A percentile compares a stretch with the other conserved stretches of the same genome.
phyloP scores from a whole-genome alignment of 2,888 invertebrate species.

The Caenorhabditis becei region DNA sequence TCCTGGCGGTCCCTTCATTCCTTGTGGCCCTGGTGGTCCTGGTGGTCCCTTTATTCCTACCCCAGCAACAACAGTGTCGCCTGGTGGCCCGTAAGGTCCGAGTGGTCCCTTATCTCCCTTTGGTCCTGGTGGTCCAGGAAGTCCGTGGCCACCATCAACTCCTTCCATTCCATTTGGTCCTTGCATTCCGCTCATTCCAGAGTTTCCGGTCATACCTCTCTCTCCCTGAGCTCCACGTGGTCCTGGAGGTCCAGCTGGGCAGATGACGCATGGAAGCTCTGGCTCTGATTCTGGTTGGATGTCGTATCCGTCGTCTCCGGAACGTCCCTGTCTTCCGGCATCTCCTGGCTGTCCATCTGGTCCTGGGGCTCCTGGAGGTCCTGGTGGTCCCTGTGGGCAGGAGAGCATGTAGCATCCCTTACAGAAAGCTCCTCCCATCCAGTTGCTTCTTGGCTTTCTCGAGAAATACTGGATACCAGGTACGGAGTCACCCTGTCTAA shows the following conservation, averaged over 20 bases:
- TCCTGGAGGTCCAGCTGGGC: constrained; percentile 81
- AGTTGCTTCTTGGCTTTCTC: constrained; percentile 66
- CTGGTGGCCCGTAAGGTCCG: constrained; percentile 72
- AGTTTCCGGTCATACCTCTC: constrained; percentile 75
- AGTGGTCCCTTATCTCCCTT: constrained; percentile 68
- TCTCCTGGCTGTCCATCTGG: constrained; percentile 78
- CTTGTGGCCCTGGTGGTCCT: constrained; percentile 77
- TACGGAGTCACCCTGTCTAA: constrained; percentile 46
- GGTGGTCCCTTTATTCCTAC: constrained; percentile 78
- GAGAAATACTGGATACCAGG: constrained; percentile 70
- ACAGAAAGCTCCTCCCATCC: constrained; percentile 71
- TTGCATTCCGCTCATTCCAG: constrained; percentile 70
- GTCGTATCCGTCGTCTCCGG: constrained; percentile 80
- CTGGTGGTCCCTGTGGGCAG: constrained; percentile 81
- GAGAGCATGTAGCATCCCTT: constrained; percentile 75
- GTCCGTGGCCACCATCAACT: constrained; percentile 73
- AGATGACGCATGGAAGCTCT: constrained; percentile 80
- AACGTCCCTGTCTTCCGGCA: constrained; percentile 72
- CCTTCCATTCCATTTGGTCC: constrained; percentile 77
- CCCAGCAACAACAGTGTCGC: constrained; percentile 76
- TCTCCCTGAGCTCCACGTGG: constrained; percentile 81
- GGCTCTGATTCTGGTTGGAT: constrained; percentile 79
- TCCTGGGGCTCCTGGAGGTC: constrained; percentile 78
- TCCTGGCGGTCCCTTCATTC: constrained; percentile 75
- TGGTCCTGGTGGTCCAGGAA: constrained; percentile 70